Conservation (phyloP, 2,888 invertebrate species). For the Pocota personata region DNA sequence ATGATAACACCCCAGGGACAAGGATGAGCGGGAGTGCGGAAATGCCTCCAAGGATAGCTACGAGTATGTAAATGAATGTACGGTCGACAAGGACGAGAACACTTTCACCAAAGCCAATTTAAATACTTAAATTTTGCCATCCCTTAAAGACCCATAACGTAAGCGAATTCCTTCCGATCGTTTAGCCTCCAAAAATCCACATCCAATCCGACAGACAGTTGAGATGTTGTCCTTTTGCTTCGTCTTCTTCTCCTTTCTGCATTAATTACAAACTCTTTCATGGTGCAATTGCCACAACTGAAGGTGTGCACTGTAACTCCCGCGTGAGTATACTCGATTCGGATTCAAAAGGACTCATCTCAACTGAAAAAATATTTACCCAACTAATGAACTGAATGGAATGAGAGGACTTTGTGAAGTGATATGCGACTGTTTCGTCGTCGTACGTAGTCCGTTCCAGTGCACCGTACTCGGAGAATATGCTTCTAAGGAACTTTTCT, state of each 20-base stretch:
- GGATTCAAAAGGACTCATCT: slow-evolving; percentile 60
- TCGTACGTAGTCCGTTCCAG: slow-evolving; percentile 2
- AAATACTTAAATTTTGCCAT: slow-evolving; percentile 48
- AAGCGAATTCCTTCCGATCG: slow-evolving; percentile 27
- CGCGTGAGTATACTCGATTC: slow-evolving; percentile 31
- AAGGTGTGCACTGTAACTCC: slow-evolving; percentile 28
- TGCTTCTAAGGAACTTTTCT: slow-evolving; percentile 49
- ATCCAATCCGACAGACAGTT: slow-evolving; percentile 10
- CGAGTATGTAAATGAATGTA: slow-evolving; percentile 49
- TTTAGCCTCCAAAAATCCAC: slow-evolving; percentile 18
- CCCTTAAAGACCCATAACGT: slow-evolving; percentile 9
- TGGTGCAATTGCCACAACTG: slow-evolving; percentile 29
- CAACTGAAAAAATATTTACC: slow-evolving; percentile 68
- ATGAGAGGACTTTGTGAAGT: slow-evolving; percentile 29
- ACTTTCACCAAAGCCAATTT: slow-evolving; percentile 58
- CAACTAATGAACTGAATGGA: slow-evolving; percentile 69
- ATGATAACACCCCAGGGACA: slow-evolving; percentile 47
- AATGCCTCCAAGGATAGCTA: slow-evolving; percentile 38
- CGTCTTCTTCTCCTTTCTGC: slow-evolving; percentile 26
- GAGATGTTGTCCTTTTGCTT: background rate
- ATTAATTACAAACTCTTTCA: slow-evolving; percentile 69
- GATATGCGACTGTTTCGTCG: slow-evolving; percentile 50
- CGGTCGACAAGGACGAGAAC: slow-evolving; percentile 33
- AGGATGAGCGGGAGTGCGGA: background rate
- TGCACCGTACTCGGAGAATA: slow-evolving; percentile 5